phyloP scores from a whole-genome alignment of 2,888 invertebrate genomes.

The Callyntrura sp. region DNA sequence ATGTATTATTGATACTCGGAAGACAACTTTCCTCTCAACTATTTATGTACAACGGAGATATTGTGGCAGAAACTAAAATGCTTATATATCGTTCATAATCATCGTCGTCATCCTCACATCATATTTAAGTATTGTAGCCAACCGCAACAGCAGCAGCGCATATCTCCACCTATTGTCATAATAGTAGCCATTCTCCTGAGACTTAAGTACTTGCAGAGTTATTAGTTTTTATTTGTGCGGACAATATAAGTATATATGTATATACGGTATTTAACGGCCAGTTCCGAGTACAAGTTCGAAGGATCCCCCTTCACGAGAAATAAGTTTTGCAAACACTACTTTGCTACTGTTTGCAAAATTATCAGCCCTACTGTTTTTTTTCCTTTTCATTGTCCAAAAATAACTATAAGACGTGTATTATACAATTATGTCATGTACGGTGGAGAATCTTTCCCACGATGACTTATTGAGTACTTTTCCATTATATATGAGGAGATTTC shows the following conservation, averaged over 20 bases:
- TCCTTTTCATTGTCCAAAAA: conserved; percentile 8
- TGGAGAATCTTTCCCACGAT: neutral
- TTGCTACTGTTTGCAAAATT: too few species aligned
- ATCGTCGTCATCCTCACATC: neutral
- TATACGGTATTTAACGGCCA: too few species aligned
- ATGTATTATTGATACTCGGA: neutral
- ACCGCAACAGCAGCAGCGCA: neutral
- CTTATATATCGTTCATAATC: neutral
- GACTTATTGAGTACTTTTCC: conserved; percentile 24
- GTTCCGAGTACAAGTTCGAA: too few species aligned
- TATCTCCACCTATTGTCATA: conserved; percentile 1
- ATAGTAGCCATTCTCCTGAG: neutral
- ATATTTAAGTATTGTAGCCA: neutral
- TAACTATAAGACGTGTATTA: neutral
- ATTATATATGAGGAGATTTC: conserved; percentile 10
- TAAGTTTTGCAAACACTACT: too few species aligned
- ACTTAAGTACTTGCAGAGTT: neutral
- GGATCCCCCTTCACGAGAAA: too few species aligned
- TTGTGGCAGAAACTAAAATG: neutral
- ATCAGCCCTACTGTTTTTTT: neutral
- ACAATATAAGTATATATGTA: too few species aligned
- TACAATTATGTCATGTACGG: neutral
- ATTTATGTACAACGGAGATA: neutral
- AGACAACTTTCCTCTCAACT: neutral
- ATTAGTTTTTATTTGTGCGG: too few species aligned